These are phyloP conservation scores for Stegophylla sp. DNA, from an alignment of 2,888 invertebrate species.

Conservation along the genomic window DNA sequence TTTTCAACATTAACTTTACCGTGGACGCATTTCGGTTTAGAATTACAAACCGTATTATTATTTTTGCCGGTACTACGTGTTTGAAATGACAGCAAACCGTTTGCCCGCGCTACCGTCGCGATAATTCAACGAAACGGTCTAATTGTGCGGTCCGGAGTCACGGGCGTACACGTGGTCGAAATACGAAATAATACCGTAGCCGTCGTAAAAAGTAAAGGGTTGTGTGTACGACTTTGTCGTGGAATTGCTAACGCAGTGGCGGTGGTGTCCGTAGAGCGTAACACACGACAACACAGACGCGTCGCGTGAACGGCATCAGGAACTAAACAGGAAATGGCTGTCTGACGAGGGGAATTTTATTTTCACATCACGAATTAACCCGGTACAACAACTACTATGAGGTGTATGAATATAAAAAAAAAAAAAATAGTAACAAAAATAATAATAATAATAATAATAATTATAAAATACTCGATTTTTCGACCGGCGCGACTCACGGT, in stretches of 20 bases:
- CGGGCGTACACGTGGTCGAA: neutral
- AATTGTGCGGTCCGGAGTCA: neutral
- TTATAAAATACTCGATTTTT: neutral
- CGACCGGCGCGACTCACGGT: neutral
- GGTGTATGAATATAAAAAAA: no score
- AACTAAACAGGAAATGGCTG: neutral
- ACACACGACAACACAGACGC: neutral
- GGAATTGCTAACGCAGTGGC: neutral
- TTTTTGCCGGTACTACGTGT: neutral
- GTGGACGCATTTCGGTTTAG: no score
- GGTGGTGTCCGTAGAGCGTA: neutral
- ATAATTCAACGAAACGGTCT: conserved; percentile 10
- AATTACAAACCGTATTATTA: no score
- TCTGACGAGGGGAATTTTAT: neutral
- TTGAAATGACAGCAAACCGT: neutral
- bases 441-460: neutral
- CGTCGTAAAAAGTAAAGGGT: neutral
- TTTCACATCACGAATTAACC: neutral
- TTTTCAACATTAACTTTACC: no score
- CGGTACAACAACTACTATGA: neutral
- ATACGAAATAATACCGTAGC: neutral
- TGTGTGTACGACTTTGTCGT: no score
- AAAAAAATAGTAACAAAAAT: neutral
- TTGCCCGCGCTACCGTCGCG: no score
- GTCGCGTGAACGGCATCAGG: neutral